Evolutionary conservation across 1,140 invertebrate genomes (phyloP).

Genomic region (Drosophila subpulchrella): DNA sequence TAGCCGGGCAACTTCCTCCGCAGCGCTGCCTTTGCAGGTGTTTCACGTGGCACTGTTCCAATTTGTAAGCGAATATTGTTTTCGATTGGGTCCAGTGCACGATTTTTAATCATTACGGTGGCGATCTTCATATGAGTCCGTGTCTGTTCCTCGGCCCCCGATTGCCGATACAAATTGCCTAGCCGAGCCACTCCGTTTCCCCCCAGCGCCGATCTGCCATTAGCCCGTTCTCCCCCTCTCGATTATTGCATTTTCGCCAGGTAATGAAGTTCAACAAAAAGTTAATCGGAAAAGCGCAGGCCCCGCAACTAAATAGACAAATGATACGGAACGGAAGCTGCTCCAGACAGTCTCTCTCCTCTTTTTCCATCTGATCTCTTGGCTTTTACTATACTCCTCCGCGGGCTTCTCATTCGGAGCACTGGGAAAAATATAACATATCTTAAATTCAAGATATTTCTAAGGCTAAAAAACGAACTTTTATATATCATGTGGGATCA

Average conservation of each 20-base stretch:
- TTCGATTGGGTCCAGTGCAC: conserved; percentile 68
- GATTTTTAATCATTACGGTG: conserved; percentile 76
- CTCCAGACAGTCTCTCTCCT: conserved; percentile 32
- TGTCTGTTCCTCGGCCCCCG: conserved; percentile 50
- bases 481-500: no score
- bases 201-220: conserved; percentile 9
- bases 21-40: conserved; percentile 29
- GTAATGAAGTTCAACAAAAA: conserved; percentile 83
- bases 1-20: conserved; percentile 35
- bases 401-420: background rate
- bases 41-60: conserved; percentile 71
- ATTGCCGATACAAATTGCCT: conserved; percentile 65
- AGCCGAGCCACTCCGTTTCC: conserved; percentile 23
- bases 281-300: conserved; percentile 79
- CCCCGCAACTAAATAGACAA: conserved; percentile 82
- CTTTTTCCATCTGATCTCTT: conserved; percentile 12
- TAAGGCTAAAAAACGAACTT: no score
- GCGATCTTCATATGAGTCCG: conserved; percentile 44
- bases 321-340: conserved; percentile 83
- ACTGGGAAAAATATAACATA: conserved; percentile 1
- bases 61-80: conserved; percentile 73
- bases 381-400: conserved; percentile 32
- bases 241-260: conserved; percentile 77
- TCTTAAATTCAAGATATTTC: no score
- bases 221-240: conserved; percentile 22